Conservation (phyloP, 2,888 invertebrate species). For the Lasioglossum villosulum region DNA sequence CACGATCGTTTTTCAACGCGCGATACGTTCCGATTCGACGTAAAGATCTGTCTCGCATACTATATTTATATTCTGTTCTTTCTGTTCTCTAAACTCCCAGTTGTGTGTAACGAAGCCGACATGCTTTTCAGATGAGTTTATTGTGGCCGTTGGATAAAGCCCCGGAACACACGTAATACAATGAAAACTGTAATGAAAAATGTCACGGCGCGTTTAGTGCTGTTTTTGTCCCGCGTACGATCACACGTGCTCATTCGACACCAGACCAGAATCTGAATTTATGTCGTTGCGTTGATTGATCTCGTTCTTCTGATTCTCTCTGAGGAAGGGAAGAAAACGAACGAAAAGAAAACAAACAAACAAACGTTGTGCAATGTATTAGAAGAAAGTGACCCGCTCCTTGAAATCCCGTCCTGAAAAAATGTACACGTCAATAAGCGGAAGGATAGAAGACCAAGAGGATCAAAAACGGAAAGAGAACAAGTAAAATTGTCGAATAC, state of each 20-base stretch:
- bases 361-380: not conserved
- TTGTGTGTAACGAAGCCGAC: slow-evolving; percentile 39
- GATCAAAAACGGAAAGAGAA: slow-evolving; percentile 62
- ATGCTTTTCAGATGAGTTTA: slow-evolving; percentile 63
- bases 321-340: slow-evolving; percentile 3
- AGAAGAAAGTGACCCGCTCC: slow-evolving; percentile 26
- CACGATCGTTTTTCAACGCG: not conserved
- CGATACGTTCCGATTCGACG: not conserved
- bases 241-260: not conserved
- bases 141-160: slow-evolving; percentile 48
- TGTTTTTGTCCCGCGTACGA: slow-evolving; percentile 8
- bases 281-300: slow-evolving; percentile 23
- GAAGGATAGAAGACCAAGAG: slow-evolving; percentile 69
- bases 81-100: slow-evolving; percentile 1
- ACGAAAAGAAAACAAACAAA: not conserved
- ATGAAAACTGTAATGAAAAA: slow-evolving; percentile 53
- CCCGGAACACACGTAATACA: slow-evolving; percentile 45
- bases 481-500: slow-evolving; percentile 63
- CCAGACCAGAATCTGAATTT: slow-evolving; percentile 12
- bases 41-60: slow-evolving; percentile 1
- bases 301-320: slow-evolving; percentile 25
- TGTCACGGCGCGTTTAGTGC: slow-evolving; percentile 20
- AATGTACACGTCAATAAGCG: slow-evolving; percentile 42
- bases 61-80: not conserved
- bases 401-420: slow-evolving; percentile 50